Base-by-base conservation (phyloP, 2,797 vertebrate species). In the Orestias chungarensis region DNA sequence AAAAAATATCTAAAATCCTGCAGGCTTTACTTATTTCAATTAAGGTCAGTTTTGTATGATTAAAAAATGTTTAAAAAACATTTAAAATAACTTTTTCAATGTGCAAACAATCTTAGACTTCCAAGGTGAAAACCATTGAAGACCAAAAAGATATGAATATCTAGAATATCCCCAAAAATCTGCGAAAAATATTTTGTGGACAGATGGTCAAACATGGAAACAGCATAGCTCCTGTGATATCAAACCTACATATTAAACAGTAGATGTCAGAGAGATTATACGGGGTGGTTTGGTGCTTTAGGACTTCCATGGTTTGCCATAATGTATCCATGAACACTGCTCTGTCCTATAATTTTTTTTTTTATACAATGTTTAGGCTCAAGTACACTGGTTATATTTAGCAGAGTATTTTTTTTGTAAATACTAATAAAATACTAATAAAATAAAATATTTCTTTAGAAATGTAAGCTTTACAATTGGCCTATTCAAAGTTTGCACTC, bases 281-380 rank as follows among this genome's bases (percentile, higher is more conserved):
- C 43, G 3, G 43, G 15, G 43, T 46, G 46, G 18, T 49, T 23
- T 47, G 46, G 18, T 47, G 44, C 9, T 20, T 47, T 47, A 23
- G 46, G 46, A 49, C 20, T 49, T 10, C 1, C 2, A 23, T 23
- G n/a, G 2, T n/a, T 18, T 49, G 3, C 0, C 0, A 23, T 6
- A 49, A 49, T 10, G n/a, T 50, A 50, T 10, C 23, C n/a, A 12
- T 50, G 49, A 25, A 50, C n/a, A 23, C 20, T 50, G 20, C 18
- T 49, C 5, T 49, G 20, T 49, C 9, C 47, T 23, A 50, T 23
- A 25, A n/a, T 3, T n/a, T 50, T n/a, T 3, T 40, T 40, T 40
- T 40, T 40, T 40, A 9, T 4, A 4, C 38, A n/a, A n/a, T n/a
- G n/a, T n/a, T 40, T 40, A 40, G 9, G 38, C 38, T 40, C 38